These are phyloP conservation scores for Caranx ignobilis DNA, from an alignment of 2,113 vertebrate species.

Conservation along the genomic window DNA sequence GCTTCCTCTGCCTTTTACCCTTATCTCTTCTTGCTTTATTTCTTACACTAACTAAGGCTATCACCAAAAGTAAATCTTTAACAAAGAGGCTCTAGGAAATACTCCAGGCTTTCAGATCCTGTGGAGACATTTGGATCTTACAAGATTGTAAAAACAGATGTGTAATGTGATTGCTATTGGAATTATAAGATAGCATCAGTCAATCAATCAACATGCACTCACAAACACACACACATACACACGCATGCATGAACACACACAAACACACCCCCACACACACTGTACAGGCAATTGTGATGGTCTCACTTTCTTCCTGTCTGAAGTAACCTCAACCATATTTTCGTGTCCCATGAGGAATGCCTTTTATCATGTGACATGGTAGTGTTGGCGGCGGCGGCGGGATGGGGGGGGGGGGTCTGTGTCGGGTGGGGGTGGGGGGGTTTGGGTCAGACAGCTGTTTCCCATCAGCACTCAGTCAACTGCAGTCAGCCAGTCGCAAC, in stretches of 20 bases:
- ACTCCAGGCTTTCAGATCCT: constrained; percentile 42
- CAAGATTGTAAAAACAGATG: constrained; percentile 74
- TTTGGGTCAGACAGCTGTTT: constrained; percentile 80
- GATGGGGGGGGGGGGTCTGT: not conserved
- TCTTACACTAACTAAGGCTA: constrained; percentile 36
- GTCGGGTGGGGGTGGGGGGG: not conserved
- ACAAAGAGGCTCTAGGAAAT: constrained; percentile 34
- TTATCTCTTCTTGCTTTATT: constrained; percentile 20
- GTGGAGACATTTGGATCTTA: constrained; percentile 55
- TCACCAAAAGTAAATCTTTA: constrained; percentile 48
- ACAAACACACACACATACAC: not conserved
- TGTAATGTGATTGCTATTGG: constrained; percentile 61
- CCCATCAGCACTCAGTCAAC: constrained; percentile 79
- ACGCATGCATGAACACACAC: not conserved
- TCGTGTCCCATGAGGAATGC: constrained; percentile 69
- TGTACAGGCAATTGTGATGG: constrained; percentile 40
- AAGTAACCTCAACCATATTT: constrained; percentile 73
- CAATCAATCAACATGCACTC: constrained; percentile 58
- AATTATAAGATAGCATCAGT: constrained; percentile 69
- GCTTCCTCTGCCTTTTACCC: constrained; percentile 38
- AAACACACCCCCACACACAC: constrained; percentile 32
- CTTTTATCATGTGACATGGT: constrained; percentile 79
- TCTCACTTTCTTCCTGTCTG: constrained; percentile 77
- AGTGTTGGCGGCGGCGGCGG: constrained; percentile 37
- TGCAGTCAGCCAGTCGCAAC: constrained; percentile 63